phyloP scores from a whole-genome alignment of 2,888 invertebrate species.

The Ditylenchus weischeri region DNA sequence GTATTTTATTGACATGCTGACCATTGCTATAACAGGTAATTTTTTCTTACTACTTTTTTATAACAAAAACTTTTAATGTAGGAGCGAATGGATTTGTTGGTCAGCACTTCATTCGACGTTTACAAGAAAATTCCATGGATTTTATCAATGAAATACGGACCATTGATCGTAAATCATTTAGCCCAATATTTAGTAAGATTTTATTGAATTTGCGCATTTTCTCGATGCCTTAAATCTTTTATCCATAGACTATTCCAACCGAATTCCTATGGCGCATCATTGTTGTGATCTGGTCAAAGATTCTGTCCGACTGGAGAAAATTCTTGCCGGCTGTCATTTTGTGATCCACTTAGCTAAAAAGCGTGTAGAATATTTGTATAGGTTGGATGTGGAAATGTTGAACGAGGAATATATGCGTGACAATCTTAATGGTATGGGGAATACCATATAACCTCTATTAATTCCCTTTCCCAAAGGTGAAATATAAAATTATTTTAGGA shows the following conservation, averaged over 20 bases:
- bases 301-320: slow-evolving; percentile 30
- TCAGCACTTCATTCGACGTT: slow-evolving; percentile 41
- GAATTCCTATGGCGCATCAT: slow-evolving; percentile 31
- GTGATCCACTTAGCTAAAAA: slow-evolving; percentile 39
- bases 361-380: slow-evolving; percentile 31
- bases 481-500: too few species aligned
- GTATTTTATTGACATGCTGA: slow-evolving; percentile 18
- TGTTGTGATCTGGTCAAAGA: slow-evolving; percentile 38
- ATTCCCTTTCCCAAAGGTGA: background rate
- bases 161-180: slow-evolving; percentile 40
- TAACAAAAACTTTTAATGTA: too few species aligned
- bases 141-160: slow-evolving; percentile 45
- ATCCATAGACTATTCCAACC: slow-evolving; percentile 25
- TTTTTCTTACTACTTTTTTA: too few species aligned
- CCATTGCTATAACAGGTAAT: slow-evolving; percentile 47
- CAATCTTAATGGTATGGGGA: slow-evolving; percentile 37
- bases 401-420: slow-evolving; percentile 30
- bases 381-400: slow-evolving; percentile 15
- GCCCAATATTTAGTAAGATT: slow-evolving; percentile 7
- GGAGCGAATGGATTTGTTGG: slow-evolving; percentile 49
- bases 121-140: slow-evolving; percentile 38
- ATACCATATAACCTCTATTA: background rate
- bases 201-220: slow-evolving; percentile 1
- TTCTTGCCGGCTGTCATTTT: slow-evolving; percentile 34
- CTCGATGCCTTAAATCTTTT: background rate